Conservation (phyloP, 2,888 invertebrate species). For the Timema cristinae region DNA sequence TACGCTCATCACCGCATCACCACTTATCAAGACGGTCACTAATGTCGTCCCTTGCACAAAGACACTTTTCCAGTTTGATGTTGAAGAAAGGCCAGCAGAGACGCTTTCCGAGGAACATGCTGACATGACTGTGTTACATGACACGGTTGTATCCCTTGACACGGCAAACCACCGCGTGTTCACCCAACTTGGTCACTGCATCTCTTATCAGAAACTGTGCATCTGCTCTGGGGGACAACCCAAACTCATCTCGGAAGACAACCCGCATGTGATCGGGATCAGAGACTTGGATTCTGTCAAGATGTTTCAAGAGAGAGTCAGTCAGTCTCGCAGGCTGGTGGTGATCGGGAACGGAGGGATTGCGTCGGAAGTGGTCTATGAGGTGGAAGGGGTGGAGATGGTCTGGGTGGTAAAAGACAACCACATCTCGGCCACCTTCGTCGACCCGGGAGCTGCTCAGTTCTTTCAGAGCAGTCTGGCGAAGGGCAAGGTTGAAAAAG, state of each 20-base stretch:
- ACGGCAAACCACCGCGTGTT: conserved; percentile 50
- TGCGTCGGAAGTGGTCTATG: conserved; percentile 92
- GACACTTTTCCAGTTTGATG: conserved; percentile 80
- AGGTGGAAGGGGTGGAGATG: conserved; percentile 77
- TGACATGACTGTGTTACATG: conserved; percentile 66
- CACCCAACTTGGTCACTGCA: conserved; percentile 52
- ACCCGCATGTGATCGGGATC: conserved; percentile 75
- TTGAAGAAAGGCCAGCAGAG: conserved; percentile 66
- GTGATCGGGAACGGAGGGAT: conserved; percentile 98
- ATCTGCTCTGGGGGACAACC: conserved; percentile 89
- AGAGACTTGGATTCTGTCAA: conserved; percentile 92
- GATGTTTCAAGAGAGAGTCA: conserved; percentile 67
- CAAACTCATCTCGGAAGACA: conserved; percentile 62
- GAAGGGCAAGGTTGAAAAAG: conserved; percentile 33
- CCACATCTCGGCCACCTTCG: conserved; percentile 88
- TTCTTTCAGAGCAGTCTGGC: conserved; percentile 69
- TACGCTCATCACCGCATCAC: conserved; percentile 77
- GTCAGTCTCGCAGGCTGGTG: conserved; percentile 64
- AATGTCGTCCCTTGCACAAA: conserved; percentile 81
- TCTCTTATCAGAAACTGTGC: conserved; percentile 77
- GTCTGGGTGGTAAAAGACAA: conserved; percentile 93
- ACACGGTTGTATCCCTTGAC: conserved; percentile 57
- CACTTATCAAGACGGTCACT: conserved; percentile 82
- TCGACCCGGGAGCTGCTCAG: conserved; percentile 93
- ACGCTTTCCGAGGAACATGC: conserved; percentile 58